Evolutionary conservation across 1,140 invertebrate species (phyloP), one percentile per base, ranked within the genome.

Genomic region (Leptinotarsa texana): DNA sequence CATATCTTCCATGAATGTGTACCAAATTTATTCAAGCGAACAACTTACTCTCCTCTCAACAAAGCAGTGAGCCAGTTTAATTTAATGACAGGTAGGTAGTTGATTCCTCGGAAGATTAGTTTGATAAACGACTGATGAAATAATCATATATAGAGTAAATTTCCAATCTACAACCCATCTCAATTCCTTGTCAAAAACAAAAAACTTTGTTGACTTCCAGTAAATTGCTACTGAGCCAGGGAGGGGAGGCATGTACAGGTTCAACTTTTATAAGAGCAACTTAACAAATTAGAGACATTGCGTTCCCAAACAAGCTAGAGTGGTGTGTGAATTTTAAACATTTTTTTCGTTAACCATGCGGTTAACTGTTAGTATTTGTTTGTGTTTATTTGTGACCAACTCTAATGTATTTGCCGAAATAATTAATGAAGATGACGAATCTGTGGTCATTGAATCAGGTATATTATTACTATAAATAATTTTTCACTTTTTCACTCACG

Each of bases 181-280:
- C 57, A 71, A 65, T n/a, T 66, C 71, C 21, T 48, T 47, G 15
- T 66, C 21, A 65, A 65, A 65, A 73, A 24, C 13, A 72, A 49
- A 73, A 74, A 76, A 73, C 72, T 77, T 73, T 73, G 79, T 65
- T 65, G 49, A 72, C 62, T 75, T 77, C 68, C 75, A 73, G 77
- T 73, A 79, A 80, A 78, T 80, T 77, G 63, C 70, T 73, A 51
- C 78, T 70, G 48, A 68, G 74, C 63, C 67, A 66, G 61, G 79
- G 78, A 77, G 79, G 78, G 80, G 79, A 80, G 73, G 74, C 74
- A 80, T 63, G 57, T 72, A 73, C 74, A 73, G 70, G 69, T 61
- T 75, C 75, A 72, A 51, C 75, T 77, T 80, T 82, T 83, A 81
- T 82, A 83, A 82, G 78, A 83, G 78, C 79, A 80, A 81, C 80